Base-by-base conservation (phyloP, 2,888 invertebrate genomes). In the Willowsia nigromaculata region DNA sequence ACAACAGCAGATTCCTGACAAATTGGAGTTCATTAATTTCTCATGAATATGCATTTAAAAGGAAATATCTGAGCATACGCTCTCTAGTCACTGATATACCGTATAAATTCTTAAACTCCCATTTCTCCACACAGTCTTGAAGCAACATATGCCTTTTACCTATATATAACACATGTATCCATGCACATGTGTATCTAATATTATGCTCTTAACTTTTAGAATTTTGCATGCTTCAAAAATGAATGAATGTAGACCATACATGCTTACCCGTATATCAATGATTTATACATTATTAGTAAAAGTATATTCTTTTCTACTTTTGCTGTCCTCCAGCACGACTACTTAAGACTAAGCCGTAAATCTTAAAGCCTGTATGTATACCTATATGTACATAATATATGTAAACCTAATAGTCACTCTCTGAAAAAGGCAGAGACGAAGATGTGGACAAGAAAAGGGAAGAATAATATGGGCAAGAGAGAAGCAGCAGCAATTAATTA, bases 11-110 rank as follows among this genome's bases (percentile, higher is more conserved):
- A 47, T 87, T 74, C 81, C 65, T 81, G 71, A 74, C 87, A 81
- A 87, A 87, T 86, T 87, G 81, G 56, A 87, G 71, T 81, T 86
- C 71, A 87, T 87, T 86, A 86, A 86, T 87, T 81, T 87, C 71
- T 87, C 81, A 71, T 87, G 87, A 87, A 87, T 87, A 87, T 81
- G 68, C 81, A 81, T 87, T 68, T 78, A 80, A 86, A 56, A 85
- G 25, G 74, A 85, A 62, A 85, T 76, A 76, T 43, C 47, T n/a
- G 7, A 47, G 33, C 33, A 68, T 68, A 68, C 40, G 37, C 40
- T 33, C 11, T 9, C 13, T 43, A 43, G 43, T 25, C 62, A 13
- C 62, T 27, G n/a, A n/a, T n/a, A n/a, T n/a, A 4, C 3, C 27
- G n/a, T 30, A 37, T 37, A 40, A 18, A 68, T 40, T 37, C 18